A percentile compares a stretch with the other conserved stretches of the same genome.
phyloP scores from a whole-genome alignment of 2,113 vertebrate genomes.

The Lycocorax pyrrhopterus region DNA sequence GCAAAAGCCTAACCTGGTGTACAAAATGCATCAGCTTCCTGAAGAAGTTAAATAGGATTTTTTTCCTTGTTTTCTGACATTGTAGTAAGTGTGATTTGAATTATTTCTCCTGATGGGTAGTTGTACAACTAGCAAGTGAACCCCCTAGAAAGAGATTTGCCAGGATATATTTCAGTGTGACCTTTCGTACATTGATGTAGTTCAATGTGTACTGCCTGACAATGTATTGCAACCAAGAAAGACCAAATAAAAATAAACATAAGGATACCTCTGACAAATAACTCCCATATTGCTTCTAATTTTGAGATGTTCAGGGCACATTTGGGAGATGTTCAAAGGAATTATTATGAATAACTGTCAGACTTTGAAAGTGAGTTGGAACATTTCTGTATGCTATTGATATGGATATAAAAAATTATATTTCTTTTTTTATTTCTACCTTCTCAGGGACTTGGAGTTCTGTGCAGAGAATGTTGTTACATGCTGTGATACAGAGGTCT shows the following conservation, averaged over 20 bases:
- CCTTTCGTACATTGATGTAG: not conserved
- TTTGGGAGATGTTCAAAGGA: not conserved
- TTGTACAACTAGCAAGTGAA: not conserved
- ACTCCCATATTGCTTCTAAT: not conserved
- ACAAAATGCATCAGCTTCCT: not conserved
- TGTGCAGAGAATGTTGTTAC: constrained; percentile 18
- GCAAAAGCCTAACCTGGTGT: not conserved
- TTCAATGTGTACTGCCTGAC: not conserved
- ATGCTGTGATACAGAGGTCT: not conserved
- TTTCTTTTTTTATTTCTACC: not conserved
- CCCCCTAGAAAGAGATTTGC: not conserved
- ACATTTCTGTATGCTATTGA: not conserved
- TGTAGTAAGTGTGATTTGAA: not conserved
- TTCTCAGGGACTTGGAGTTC: not conserved
- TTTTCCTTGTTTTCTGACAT: not conserved
- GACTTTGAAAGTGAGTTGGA: not conserved
- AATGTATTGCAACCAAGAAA: not conserved
- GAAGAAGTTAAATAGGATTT: not conserved
- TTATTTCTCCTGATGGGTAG: not conserved
- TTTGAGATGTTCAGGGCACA: not conserved
- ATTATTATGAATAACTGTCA: not conserved
- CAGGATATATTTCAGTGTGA: not conserved
- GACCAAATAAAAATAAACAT: not conserved
- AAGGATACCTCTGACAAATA: not conserved
- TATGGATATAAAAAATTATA: not conserved